These are phyloP conservation scores for Philereme vetulata DNA, from an alignment of 2,888 invertebrate species.

Conservation along the genomic window DNA sequence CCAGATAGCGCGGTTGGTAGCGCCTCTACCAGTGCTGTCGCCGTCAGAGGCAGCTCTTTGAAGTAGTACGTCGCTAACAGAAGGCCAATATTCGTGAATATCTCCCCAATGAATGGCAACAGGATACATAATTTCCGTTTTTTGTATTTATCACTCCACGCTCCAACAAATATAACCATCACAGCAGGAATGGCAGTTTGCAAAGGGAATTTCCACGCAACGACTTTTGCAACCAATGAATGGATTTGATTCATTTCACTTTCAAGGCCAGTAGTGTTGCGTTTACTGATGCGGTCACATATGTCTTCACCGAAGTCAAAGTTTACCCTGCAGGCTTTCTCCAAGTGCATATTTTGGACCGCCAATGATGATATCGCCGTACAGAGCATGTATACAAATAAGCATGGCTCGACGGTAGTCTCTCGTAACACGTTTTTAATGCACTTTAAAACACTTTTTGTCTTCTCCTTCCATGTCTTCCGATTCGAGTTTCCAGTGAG, in stretches of 20 bases:
- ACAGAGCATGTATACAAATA: conserved; percentile 86
- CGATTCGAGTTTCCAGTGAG: conserved; percentile 58
- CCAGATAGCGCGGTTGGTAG: conserved; percentile 85
- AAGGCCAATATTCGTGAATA: conserved; percentile 79
- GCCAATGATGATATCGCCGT: conserved; percentile 86
- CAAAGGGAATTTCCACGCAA: conserved; percentile 84
- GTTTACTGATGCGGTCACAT: conserved; percentile 76
- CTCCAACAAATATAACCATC: conserved; percentile 83
- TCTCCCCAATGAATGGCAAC: conserved; percentile 82
- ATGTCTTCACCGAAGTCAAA: conserved; percentile 76
- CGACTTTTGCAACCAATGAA: conserved; percentile 77
- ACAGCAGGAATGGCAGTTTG: conserved; percentile 84
- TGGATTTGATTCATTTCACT: conserved; percentile 72
- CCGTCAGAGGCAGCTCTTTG: conserved; percentile 76
- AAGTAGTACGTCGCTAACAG: conserved; percentile 83
- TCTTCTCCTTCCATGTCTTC: conserved; percentile 63
- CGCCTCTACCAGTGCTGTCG: conserved; percentile 81
- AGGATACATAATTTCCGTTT: conserved; percentile 84
- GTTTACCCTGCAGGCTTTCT: conserved; percentile 84
- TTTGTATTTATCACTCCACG: conserved; percentile 85
- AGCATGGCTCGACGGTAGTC: conserved; percentile 86
- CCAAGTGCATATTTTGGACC: conserved; percentile 82
- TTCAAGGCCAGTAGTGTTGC: conserved; percentile 73
- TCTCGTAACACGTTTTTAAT: conserved; percentile 66
- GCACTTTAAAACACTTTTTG: conserved; percentile 61